Evolutionary conservation across 2,888 invertebrate genomes (phyloP), one percentile per base, ranked within the genome.

Genomic region (Molorchus minor): DNA sequence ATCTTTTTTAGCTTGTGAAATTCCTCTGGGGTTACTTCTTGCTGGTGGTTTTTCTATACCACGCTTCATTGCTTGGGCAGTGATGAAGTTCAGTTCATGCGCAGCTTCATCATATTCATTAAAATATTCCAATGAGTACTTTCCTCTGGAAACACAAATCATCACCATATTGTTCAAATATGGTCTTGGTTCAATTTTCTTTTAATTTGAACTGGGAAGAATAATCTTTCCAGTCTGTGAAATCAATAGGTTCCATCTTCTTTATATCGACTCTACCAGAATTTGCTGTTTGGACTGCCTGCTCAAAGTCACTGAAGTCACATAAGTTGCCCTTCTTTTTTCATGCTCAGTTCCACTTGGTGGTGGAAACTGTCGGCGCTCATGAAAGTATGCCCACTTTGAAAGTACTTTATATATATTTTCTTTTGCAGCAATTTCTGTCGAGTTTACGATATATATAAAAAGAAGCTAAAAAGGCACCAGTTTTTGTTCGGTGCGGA

Each of bases 401-500:
- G 61, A 46, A 61, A 61, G 35, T 62, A 52, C 30, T 53, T 36
- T 12, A 68, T 44, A 4, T 64, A 47, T 10, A 40, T 40, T 19
- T 16, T 12, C 21, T 21, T 36, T 19, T n/a, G 41, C 21, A n/a
- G 46, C 29, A 41, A 56, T 38, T 25, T 59, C 53, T 2, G 30
- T 44, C 10, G 40, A 61, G 52, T 63, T 63, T 17, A 63, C 33
- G 5, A 62, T 8, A 54, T 58, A 62, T 2, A 30, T 40, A 5
- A 63, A 55, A 40, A 47, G 62, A 13, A n/a, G n/a, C 21, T 35
- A 43, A 57, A 51, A 13, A 62, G 33, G 40, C 10, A 10, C 53
- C 60, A 61, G 29, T 63, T 63, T 21, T 63, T 63, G 36, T 63
- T 63, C 16, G 61, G 61, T 2, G 21, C 40, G 17, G 58, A 49